Evolutionary conservation across 2,797 vertebrate species (phyloP).

Genomic region (Tragelaphus oryx): DNA sequence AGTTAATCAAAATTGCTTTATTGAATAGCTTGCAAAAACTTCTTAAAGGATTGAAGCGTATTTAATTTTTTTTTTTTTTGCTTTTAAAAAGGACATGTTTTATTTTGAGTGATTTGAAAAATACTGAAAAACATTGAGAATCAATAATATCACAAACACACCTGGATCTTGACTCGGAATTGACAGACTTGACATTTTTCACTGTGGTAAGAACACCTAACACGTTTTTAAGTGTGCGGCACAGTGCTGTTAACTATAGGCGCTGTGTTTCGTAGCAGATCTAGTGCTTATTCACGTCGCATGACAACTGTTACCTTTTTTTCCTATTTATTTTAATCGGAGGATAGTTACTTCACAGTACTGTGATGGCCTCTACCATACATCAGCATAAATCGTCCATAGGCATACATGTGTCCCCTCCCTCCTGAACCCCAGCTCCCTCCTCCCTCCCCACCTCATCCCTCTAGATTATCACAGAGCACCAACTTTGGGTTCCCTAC

Average conservation of each 20-base stretch:
- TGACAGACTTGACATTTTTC: neutral
- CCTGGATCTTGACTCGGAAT: constrained; percentile 11
- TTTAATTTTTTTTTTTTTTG: neutral
- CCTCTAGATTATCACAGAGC: neutral
- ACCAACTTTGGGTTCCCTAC: neutral
- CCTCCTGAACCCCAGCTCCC: neutral
- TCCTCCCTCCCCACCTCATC: neutral
- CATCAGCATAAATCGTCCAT: neutral
- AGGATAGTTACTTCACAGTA: neutral
- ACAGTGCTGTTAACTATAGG: neutral
- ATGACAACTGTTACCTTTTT: neutral
- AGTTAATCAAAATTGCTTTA: neutral
- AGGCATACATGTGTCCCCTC: neutral
- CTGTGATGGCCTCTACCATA: neutral
- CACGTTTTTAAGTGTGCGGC: neutral
- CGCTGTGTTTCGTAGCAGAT: neutral
- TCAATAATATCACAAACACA: neutral
- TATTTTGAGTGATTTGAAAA: constrained; percentile 38
- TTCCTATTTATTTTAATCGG: neutral
- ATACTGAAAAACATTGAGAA: constrained; percentile 6
- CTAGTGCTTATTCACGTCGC: neutral
- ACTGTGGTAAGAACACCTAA: neutral
- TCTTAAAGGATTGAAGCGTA: neutral
- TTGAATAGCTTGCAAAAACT: neutral
- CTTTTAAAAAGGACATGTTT: constrained; percentile 29